These are phyloP conservation scores for Ailurus styani DNA, from an alignment of 2,113 vertebrate species.

Conservation along the genomic window DNA sequence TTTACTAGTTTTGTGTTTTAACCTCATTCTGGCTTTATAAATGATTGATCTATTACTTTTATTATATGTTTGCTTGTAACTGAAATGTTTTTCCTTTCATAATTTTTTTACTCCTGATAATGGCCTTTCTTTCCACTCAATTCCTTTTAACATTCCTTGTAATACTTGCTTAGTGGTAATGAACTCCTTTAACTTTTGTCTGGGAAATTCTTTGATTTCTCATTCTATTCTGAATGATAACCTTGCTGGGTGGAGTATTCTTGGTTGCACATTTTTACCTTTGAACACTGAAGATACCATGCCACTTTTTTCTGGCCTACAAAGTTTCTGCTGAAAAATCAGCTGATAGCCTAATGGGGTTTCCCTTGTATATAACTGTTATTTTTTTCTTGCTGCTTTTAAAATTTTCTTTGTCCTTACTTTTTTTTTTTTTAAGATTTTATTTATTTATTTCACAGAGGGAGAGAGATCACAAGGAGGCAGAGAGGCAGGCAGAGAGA, in stretches of 20 bases:
- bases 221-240: neutral
- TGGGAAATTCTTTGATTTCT: neutral
- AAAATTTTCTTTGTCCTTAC: neutral
- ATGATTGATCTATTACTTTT: neutral
- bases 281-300: neutral
- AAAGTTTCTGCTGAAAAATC: neutral
- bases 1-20: neutral
- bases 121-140: neutral
- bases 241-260: neutral
- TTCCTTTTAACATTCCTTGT: neutral
- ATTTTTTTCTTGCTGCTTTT: neutral
- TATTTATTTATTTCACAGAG: too few species aligned
- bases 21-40: neutral
- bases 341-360: neutral
- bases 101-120: neutral
- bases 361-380: neutral
- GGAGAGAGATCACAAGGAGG: too few species aligned
- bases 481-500: too few species aligned
- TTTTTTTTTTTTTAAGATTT: too few species aligned
- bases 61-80: neutral
- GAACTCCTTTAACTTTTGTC: neutral
- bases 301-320: neutral
- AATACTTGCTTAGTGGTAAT: neutral
- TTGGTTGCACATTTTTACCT: neutral
- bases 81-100: neutral